These are phyloP conservation scores for Brenthis ino DNA, from an alignment of 2,888 invertebrate genomes.

Conservation along the genomic window DNA sequence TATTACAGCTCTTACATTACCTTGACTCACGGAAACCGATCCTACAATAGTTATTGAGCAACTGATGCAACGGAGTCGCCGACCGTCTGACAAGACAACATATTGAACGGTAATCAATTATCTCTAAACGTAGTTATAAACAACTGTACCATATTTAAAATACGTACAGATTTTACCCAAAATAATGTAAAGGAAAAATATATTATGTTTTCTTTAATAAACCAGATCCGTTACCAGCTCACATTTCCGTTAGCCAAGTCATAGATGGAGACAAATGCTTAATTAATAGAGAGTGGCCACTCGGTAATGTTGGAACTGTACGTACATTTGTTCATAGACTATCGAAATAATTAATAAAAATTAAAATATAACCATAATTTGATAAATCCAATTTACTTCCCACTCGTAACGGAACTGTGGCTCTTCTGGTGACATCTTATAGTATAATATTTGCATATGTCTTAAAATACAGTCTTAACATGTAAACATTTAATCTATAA, in stretches of 20 bases:
- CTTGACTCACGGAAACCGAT: not conserved
- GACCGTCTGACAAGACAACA: conserved; percentile 2
- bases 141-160: conserved; percentile 12
- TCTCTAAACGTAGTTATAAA: not conserved
- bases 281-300: too few species aligned
- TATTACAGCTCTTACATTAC: not conserved
- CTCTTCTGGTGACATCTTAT: not conserved
- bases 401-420: conserved; percentile 8
- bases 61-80: conserved; percentile 6
- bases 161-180: conserved; percentile 4
- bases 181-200: conserved; percentile 3
- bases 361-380: too few species aligned
- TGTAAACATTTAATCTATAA: conserved; percentile 41
- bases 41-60: not conserved
- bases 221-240: conserved; percentile 11
- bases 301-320: too few species aligned
- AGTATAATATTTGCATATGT: conserved; percentile 11
- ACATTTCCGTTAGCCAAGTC: not conserved
- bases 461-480: conserved; percentile 26
- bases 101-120: conserved; percentile 1
- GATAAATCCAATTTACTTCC: not conserved
- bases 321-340: too few species aligned
- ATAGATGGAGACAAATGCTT: not conserved
- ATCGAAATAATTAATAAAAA: too few species aligned
- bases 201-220: conserved; percentile 6